Conservation (phyloP, 1,140 invertebrate genomes). For the Diabrotica undecimpunctata region DNA sequence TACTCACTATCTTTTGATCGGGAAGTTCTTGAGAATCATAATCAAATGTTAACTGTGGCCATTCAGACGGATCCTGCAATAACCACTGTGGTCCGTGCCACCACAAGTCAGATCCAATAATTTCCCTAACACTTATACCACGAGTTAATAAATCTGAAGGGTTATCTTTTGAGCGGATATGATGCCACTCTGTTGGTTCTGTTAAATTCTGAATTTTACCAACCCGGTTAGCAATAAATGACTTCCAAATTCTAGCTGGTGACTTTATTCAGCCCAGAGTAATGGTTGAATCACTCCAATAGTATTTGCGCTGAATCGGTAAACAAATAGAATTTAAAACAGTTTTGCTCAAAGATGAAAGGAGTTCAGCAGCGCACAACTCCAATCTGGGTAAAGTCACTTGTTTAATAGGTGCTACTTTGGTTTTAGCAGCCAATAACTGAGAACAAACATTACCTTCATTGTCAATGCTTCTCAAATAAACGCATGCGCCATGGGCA, state of each 20-base stretch:
- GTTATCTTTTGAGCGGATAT: too few relatives aligned
- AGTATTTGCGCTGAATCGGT: constrained; percentile 31
- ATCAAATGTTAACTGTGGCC: neutral
- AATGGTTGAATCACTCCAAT: constrained; percentile 39
- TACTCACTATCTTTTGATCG: neutral
- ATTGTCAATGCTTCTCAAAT: constrained; percentile 15
- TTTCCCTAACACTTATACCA: constrained; percentile 38
- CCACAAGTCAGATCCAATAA: constrained; percentile 42
- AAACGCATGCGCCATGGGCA: constrained; percentile 23
- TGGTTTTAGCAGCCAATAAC: constrained; percentile 40
- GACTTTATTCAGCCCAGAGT: constrained; percentile 24
- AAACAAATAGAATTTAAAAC: constrained; percentile 25
- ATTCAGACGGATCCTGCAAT: neutral
- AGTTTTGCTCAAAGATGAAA: constrained; percentile 31
- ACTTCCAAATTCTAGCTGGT: constrained; percentile 24
- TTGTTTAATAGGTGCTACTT: constrained; percentile 42
- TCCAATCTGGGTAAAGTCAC: constrained; percentile 40
- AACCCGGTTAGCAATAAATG: constrained; percentile 43
- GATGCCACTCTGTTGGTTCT: too few relatives aligned
- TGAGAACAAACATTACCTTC: neutral
- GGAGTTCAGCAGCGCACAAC: constrained; percentile 40
- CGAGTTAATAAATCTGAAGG: too few relatives aligned
- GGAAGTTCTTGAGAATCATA: neutral
- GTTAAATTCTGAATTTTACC: too few relatives aligned
- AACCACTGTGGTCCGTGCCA: constrained; percentile 38